Conservation (phyloP, 2,888 invertebrate species). For the Volucella bombylans region DNA sequence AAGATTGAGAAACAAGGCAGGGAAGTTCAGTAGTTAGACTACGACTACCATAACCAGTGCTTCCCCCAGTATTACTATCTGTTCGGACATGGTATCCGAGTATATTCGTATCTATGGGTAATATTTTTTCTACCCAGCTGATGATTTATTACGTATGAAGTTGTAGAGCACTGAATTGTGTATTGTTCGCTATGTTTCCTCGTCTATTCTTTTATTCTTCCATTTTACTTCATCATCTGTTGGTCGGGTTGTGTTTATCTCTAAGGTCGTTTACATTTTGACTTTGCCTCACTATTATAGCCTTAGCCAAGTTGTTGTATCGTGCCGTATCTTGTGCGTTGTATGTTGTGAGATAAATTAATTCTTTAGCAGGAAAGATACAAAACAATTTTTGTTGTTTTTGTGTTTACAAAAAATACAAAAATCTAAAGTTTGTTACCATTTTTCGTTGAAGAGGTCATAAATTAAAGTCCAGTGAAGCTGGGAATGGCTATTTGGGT, state of each 20-base stretch:
- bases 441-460: conserved; percentile 18
- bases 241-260: conserved; percentile 63
- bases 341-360: conserved; percentile 25
- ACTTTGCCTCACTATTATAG: conserved; percentile 18
- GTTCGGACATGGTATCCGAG: too few species aligned
- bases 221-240: conserved; percentile 57
- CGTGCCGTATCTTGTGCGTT: conserved; percentile 12
- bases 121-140: conserved; percentile 38
- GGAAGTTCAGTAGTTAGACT: too few species aligned
- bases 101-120: conserved; percentile 3
- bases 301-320: not conserved
- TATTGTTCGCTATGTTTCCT: conserved; percentile 3
- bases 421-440: conserved; percentile 9
- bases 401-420: not conserved
- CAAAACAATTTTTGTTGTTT: not conserved
- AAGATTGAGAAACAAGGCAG: too few species aligned
- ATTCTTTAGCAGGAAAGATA: conserved; percentile 2
- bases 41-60: too few species aligned
- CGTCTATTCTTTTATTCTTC: conserved; percentile 16
- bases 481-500: conserved; percentile 24
- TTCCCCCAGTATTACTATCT: too few species aligned
- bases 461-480: conserved; percentile 30
- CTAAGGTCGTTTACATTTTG: conserved; percentile 71
- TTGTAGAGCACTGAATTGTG: conserved; percentile 7
- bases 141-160: conserved; percentile 69